Evolutionary conservation across 2,888 invertebrate genomes (phyloP), one percentile per base, ranked within the genome.

Genomic region (Anagyrus pseudococci): DNA sequence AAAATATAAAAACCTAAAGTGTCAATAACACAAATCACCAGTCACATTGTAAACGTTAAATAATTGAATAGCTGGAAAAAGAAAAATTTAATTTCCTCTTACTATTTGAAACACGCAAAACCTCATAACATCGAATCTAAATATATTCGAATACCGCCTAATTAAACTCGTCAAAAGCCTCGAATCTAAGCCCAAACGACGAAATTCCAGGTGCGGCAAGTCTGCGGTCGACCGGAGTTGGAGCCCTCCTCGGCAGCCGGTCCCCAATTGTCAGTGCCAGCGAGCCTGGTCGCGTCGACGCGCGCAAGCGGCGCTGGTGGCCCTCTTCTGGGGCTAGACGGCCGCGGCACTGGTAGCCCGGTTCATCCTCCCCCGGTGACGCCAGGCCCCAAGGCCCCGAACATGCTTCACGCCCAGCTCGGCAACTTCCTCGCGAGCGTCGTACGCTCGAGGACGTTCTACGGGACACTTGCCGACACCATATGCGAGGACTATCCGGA

Each of bases 391-490:
- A 54, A 29, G 17, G n/a, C 26, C 46, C 65, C 69, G 64, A 62
- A 72, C 85, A 75, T 75, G 64, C 72, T 80, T 61, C 76, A 78
- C 71, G 71, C 72, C 56, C 80, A 80, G 67, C 75, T 82, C 44
- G 79, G 79, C 57, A 78, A 79, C 69, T 80, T 81, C 74, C 73
- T 82, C 69, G 78, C 80, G 37, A 81, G 80, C 61, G 76, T 84
- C 69, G 74, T 73, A 58, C 77, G 82, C 74, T 92, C 91, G 63
- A 90, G 90, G 80, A 91, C 91, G 72, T 92, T 96, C 79, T 96
- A 94, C 82, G 87, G 89, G 33, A 88, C 88, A 71, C 85, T 96
- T 43, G 91, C 94, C 3, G 91, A 93, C 80, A 87, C 88, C 72
- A 82, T 93, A 54, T 94, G 93, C 81, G 87, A 89, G 69, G 90